Conservation (phyloP, 2,113 vertebrate genomes). For the Buteo buteo region DNA sequence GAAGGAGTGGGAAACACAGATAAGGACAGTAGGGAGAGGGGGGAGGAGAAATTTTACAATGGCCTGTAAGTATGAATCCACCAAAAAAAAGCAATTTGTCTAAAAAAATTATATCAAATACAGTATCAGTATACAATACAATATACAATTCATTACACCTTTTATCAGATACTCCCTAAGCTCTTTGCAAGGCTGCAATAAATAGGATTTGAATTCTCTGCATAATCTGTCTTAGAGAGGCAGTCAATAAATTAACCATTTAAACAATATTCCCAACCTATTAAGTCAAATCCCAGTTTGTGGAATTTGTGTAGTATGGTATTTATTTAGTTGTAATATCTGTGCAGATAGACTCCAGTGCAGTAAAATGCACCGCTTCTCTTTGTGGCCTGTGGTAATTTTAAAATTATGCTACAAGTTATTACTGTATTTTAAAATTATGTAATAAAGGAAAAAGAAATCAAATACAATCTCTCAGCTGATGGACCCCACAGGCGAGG, state of each 20-base stretch:
- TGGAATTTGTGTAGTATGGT: background rate
- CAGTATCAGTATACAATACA: background rate
- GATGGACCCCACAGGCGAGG: constrained; percentile 1
- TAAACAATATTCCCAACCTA: background rate
- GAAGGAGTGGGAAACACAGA: background rate
- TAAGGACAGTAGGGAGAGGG: background rate
- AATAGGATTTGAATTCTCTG: background rate
- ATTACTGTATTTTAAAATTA: background rate
- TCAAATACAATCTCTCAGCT: background rate
- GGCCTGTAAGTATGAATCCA: background rate
- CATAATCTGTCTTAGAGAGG: background rate
- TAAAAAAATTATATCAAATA: background rate
- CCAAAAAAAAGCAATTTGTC: background rate
- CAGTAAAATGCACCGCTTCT: background rate
- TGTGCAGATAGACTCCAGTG: background rate
- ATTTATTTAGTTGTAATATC: background rate
- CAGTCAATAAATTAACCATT: background rate
- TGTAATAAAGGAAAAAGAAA: background rate
- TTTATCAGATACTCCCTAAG: background rate
- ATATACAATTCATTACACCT: background rate
- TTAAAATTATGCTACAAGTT: background rate
- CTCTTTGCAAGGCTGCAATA: background rate
- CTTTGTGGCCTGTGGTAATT: background rate
- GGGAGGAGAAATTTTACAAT: background rate
- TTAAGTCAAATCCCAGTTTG: background rate